Percentiles rank a stretch among this genome's conserved stretches.
These are phyloP conservation scores for Brachionus calyciflorus DNA, from an alignment of 1,140 invertebrate genomes.

Conservation along the genomic window DNA sequence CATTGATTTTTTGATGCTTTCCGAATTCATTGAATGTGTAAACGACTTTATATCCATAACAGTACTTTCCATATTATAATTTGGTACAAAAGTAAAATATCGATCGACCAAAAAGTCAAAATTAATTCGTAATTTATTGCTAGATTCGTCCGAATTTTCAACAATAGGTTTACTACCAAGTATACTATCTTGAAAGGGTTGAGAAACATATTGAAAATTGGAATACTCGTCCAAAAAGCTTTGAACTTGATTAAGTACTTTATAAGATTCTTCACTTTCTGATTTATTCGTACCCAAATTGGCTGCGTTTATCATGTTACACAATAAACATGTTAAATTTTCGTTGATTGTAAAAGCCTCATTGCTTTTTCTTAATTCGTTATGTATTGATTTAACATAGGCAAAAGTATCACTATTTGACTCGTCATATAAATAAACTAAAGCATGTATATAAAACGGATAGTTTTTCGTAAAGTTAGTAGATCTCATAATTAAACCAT, in stretches of 20 bases:
- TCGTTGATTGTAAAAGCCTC: background rate
- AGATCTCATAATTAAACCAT: background rate
- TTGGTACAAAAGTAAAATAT: background rate
- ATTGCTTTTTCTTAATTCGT: conserved; percentile 22
- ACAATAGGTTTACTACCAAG: conserved; percentile 7
- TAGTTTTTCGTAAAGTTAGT: background rate
- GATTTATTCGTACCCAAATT: background rate
- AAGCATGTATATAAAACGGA: background rate
- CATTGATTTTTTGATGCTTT: background rate
- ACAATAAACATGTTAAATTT: conserved; percentile 21
- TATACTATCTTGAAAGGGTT: background rate
- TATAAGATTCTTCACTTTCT: background rate
- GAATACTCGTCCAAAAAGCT: conserved; percentile 3
- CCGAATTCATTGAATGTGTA: conserved; percentile 10
- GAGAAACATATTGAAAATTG: conserved; percentile 39
- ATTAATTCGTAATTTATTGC: conserved; percentile 3
- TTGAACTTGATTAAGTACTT: background rate
- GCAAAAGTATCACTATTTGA: conserved; percentile 38
- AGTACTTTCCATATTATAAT: background rate
- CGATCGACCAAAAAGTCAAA: conserved; percentile 38
- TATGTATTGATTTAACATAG: conserved; percentile 36
- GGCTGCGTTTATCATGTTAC: conserved; percentile 41
- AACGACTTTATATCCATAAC: background rate
- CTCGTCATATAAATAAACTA: conserved; percentile 43
- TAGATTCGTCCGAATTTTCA: background rate